Base-by-base conservation (phyloP, 2,888 invertebrate genomes). In the Noctua janthina region DNA sequence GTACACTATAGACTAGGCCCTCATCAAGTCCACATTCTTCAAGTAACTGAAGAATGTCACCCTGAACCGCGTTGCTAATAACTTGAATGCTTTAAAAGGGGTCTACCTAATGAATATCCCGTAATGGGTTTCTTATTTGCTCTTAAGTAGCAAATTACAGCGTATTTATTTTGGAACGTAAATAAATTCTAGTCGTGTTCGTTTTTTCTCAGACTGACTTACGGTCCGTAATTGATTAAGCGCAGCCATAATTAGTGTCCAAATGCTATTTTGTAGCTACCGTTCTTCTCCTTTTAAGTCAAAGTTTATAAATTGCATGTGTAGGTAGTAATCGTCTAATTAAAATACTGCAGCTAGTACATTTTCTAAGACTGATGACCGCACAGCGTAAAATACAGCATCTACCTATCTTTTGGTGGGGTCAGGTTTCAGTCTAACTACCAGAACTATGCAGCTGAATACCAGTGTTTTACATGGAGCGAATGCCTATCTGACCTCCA, bases 221-320 rank as follows among this genome's bases (percentile, higher is more conserved):
- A 62, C 69, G 15, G 62, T 54, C 4, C 6, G 67, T 75, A 73
- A 84, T 71, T 70, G 70, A 74, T 83, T 73, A 64, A 66, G 43
- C 43, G 29, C 29, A 71, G 13, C 43, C 10, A 59, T 76, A 74
- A 85, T 87, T 87, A 87, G 35, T 72, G 81, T 77, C 71, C 46
- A 76, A 73, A 59, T 54, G 59, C 4, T 46, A n/a, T 82, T 66
- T 69, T 29, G 3, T n/a, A 56, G 23, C 51, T 84, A 81, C 59
- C 81, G 29, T 68, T 59, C 11, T 1, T 66, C 7, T 46, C 35
- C 11, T 76, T 43, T 51, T 56, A 56, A 56, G 35, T 51, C 17
- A 7, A 15, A 23, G 23, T 67, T 67, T 59, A 51, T 78, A 35
- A n/a, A 77, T 77, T 76, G 46, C 17, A 13, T 54, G 39, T 29